Evolutionary conservation across 2,113 vertebrate species (phyloP).

Genomic region (Piprites chloris): DNA sequence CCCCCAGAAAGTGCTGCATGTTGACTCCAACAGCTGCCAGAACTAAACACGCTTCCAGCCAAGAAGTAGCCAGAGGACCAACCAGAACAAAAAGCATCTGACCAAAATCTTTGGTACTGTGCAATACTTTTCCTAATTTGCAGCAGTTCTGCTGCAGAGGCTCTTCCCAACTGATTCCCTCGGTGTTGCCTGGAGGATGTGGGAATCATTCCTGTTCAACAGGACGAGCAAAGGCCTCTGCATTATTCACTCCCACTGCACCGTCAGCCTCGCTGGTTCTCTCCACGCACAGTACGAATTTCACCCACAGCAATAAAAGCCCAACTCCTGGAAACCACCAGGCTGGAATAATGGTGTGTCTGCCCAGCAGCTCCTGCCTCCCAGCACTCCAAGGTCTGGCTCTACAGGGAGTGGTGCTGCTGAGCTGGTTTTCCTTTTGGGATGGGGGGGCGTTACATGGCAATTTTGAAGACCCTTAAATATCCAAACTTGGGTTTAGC

Average conservation of each 20-base stretch:
- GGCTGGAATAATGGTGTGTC: background rate
- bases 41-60: background rate
- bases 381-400: background rate
- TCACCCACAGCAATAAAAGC: background rate
- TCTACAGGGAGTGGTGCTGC: background rate
- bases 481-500: background rate
- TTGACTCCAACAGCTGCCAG: background rate
- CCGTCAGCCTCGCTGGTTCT: background rate
- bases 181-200: background rate
- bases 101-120: background rate
- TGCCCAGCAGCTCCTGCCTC: background rate
- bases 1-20: background rate
- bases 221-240: background rate
- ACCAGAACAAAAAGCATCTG: background rate
- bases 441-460: background rate
- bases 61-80: background rate
- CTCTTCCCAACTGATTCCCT: background rate
- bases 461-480: slow-evolving; percentile 4
- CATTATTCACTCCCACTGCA: slow-evolving; percentile 12
- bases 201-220: background rate
- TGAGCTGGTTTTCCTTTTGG: background rate
- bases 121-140: background rate
- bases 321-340: background rate
- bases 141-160: background rate
- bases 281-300: background rate